phyloP scores from a whole-genome alignment of 2,113 vertebrate genomes.

The Fregata magnificens region DNA sequence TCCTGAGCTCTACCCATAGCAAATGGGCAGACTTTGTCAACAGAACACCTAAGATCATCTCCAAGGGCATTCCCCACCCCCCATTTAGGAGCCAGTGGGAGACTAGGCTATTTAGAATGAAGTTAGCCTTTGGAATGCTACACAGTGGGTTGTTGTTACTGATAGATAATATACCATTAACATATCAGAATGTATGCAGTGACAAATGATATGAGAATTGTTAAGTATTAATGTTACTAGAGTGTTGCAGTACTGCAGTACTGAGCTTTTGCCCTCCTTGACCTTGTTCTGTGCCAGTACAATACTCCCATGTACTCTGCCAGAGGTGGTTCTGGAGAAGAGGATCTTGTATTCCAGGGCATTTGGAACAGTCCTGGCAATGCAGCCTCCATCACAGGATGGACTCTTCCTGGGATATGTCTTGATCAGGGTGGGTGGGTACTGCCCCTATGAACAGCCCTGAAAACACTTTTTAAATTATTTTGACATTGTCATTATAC shows the following conservation, averaged over 20 bases:
- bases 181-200: background rate
- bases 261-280: background rate
- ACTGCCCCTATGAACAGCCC: background rate
- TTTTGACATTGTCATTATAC: background rate
- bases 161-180: background rate
- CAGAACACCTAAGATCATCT: background rate
- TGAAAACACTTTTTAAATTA: background rate
- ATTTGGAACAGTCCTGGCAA: background rate
- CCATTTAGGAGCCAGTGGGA: background rate
- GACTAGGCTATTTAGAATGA: background rate
- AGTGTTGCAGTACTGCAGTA: background rate
- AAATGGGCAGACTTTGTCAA: background rate
- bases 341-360: background rate
- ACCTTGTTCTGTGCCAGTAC: background rate
- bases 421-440: background rate
- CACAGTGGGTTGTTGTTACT: background rate
- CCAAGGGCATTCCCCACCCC: background rate
- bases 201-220: background rate
- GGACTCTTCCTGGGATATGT: background rate
- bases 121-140: background rate
- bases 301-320: background rate
- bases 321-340: background rate
- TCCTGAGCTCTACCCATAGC: background rate
- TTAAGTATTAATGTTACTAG: background rate
- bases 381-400: background rate